Base-by-base conservation (phyloP, 2,888 invertebrate genomes). In the Caradrina kadenii region DNA sequence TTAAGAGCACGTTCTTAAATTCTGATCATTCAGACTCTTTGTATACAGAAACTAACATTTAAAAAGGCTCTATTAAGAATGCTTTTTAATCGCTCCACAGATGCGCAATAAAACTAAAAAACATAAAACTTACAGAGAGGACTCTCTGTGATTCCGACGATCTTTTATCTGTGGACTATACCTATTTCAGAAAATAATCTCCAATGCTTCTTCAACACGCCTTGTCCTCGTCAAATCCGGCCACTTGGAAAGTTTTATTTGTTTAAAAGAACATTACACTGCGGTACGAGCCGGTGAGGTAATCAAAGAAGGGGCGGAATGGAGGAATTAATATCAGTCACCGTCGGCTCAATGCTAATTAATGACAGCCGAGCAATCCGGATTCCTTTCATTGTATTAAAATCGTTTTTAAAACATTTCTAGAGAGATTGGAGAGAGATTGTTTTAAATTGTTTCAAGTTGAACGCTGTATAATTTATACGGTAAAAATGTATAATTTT, bases 391-490 rank as follows among this genome's bases (percentile, higher is more conserved):
- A 91, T 92, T 92, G 88, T 87, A 88, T 89, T 87, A 84, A 91
- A 93, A 94, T 95, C 95, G 94, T 93, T 95, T 94, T 93, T 90
- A 89, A 92, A 93, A 91, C 88, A 89, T 82, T 84, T 85, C 84
- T 58, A 82, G 81, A 81, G 84, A 87, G 85, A 90, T 90, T 90
- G 87, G 82, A 83, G 8, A 49, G 52, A 8, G 35, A n/a, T 81
- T 76, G 78, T 76, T 71, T 70, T 26, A 52, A 61, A 58, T 63
- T 31, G 8, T 21, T n/a, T 8, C 17, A 26, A 1, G 21, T 1
- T 15, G 5, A 31, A 31, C 2, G 17, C 15, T 52, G 1, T 0
- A 1, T 39, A 39, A 11, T 13, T 13, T 39, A 13, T 13, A 13
- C 11, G 39, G 11, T 17, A 1, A 7, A n/a, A 58, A 52, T 19